These are phyloP conservation scores for Echinometra lucunter DNA, from an alignment of 53 echinoderm and acorn worm genomes.

Conservation along the genomic window DNA sequence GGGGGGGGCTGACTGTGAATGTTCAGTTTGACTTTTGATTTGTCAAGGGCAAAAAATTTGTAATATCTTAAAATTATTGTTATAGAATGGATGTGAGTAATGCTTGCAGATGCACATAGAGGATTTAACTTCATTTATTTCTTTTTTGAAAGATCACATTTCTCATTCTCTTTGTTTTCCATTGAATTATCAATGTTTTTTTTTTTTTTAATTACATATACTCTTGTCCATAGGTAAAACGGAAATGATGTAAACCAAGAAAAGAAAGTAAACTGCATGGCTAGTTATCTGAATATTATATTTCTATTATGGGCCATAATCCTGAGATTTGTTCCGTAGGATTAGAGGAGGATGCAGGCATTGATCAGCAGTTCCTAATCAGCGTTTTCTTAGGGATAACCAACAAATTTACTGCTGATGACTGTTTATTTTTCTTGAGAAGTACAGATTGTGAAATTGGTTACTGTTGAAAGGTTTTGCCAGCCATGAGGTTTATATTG, in stretches of 20 bases:
- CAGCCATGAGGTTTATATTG: background rate
- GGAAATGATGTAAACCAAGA: background rate
- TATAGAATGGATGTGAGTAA: too few relatives aligned
- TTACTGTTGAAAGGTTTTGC: conserved; percentile 16
- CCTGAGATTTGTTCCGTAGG: background rate
- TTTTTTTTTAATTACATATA: background rate
- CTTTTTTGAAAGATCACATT: too few relatives aligned
- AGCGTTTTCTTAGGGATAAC: conserved; percentile 36
- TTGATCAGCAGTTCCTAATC: conserved; percentile 38
- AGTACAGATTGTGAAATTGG: conserved; percentile 21
- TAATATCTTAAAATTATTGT: too few relatives aligned
- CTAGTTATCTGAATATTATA: conserved; percentile 31
- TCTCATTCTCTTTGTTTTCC: too few relatives aligned
- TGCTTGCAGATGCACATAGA: too few relatives aligned
- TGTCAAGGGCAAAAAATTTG: too few relatives aligned
- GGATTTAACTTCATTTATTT: too few relatives aligned
- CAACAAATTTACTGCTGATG: conserved; percentile 50
- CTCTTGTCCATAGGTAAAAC: background rate
- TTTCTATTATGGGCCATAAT: conserved; percentile 10
- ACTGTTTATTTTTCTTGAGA: conserved; percentile 58
- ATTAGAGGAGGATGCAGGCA: background rate
- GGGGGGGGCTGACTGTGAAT: too few relatives aligned
- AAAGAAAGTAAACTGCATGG: background rate
- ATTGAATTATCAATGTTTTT: background rate
- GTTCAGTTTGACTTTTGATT: too few relatives aligned